phyloP scores from a whole-genome alignment of 2,113 vertebrate genomes.

The Onychostruthus taczanowskii region DNA sequence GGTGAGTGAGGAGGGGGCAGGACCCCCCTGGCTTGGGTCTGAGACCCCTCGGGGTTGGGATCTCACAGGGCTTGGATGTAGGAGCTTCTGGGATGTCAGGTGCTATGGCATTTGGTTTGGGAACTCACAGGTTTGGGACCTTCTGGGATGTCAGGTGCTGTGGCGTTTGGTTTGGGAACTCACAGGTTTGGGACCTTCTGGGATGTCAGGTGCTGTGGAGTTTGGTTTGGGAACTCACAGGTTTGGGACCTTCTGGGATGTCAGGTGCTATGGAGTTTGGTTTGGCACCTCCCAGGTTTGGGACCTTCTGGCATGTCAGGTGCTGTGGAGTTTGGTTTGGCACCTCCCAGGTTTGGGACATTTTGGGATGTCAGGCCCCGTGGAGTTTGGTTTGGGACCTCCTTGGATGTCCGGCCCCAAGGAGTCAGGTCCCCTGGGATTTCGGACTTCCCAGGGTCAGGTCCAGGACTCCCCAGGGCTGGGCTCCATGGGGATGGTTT shows the following conservation, averaged over 20 bases:
- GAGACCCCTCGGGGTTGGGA: background rate
- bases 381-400: background rate
- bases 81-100: background rate
- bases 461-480: background rate
- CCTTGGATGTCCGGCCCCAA: background rate
- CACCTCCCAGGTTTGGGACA: background rate
- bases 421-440: background rate
- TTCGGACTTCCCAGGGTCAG: background rate
- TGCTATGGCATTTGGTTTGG: rapidly evolving
- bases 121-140: rapidly evolving
- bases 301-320: background rate
- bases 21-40: background rate
- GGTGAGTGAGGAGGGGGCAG: slow-evolving; percentile 62
- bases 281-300: background rate
- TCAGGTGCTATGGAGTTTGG: rapidly evolving
- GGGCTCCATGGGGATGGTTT: rapidly evolving
- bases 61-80: background rate
- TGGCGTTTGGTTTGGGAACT: background rate
- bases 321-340: too few relatives aligned
- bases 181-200: too few relatives aligned
- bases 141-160: background rate
- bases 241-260: background rate
- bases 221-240: too few relatives aligned
- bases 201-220: too few relatives aligned
- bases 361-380: too few relatives aligned